Percentiles rank a stretch among this genome's conserved stretches.
Conservation (phyloP, 1,140 invertebrate species). For the Polypedilum pembai region DNA sequence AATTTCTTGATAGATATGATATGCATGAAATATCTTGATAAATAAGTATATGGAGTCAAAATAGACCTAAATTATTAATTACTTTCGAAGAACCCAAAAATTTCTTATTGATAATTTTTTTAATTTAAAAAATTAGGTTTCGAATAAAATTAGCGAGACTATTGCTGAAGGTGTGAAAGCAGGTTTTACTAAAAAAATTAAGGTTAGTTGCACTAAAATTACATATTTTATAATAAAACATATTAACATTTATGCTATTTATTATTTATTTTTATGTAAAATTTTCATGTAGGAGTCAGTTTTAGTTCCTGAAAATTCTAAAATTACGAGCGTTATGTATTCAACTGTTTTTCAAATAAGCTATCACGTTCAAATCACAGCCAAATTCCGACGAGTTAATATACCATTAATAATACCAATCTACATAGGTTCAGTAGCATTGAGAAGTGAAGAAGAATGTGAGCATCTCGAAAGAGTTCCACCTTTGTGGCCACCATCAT, state of each 20-base stretch:
- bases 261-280: too few relatives aligned
- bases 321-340: neutral
- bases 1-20: too few relatives aligned
- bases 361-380: slow-evolving; percentile 1
- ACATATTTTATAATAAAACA: too few relatives aligned
- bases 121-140: neutral
- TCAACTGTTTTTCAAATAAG: slow-evolving; percentile 3
- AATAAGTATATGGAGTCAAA: too few relatives aligned
- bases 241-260: too few relatives aligned
- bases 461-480: neutral
- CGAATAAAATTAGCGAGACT: neutral
- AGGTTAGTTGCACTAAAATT: too few relatives aligned
- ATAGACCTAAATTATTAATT: too few relatives aligned
- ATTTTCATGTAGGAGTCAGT: too few relatives aligned
- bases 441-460: neutral
- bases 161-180: neutral
- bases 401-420: neutral
- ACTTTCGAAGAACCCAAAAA: too few relatives aligned
- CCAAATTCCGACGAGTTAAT: neutral
- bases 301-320: neutral
- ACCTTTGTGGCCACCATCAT: neutral
- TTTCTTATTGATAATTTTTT: too few relatives aligned
- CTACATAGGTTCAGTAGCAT: neutral
- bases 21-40: too few relatives aligned
- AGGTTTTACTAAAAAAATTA: neutral